Evolutionary conservation across 1,140 invertebrate species (phyloP), one percentile per base, ranked within the genome.

Genomic region (Trypoxylus dichotomus): DNA sequence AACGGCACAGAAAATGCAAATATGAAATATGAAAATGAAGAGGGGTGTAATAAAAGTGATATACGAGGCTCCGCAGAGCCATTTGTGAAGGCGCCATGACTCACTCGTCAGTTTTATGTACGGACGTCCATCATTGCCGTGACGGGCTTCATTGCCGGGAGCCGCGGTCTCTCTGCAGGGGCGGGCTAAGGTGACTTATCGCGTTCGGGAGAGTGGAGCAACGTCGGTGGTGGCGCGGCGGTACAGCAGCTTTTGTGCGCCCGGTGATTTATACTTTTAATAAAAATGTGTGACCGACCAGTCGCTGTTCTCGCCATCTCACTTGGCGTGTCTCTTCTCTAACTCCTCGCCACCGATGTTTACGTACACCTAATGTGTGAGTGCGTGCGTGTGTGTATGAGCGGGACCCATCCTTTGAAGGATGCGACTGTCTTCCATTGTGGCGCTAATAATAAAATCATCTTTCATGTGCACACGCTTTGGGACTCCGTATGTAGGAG

Each of bases 1-100:
- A 89, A 89, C 88, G 86, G 87, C 85, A 85, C 84, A 86, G 85
- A 86, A 90, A 89, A 90, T 92, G 91, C 91, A 92, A 92, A 92
- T 92, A 92, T 92, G 91, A 92, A 91, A 92, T 92, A 92, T 92
- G 91, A 92, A 92, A 92, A 92, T 92, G 91, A 92, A 91, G 90
- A 92, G 89, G 90, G 90, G 89, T 89, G 90, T 91, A 91, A 92
- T 92, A 92, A 92, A 92, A 91, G 91, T 92, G 91, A 92, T 92
- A 90, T 91, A 92, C 89, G 89, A 89, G 89, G 88, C 91, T 91
- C 91, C 88, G 88, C 90, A 90, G 91, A 89, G 90, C 91, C 91
- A 91, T 92, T 92, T 89, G 87, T 90, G 89, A 90, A 91, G 89
- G 90, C 88, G 87, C 88, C 87, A 87, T 88, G 86, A 88, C 85